Base-by-base conservation (phyloP, 2,888 invertebrate species). In the Drosophila seclusa region DNA sequence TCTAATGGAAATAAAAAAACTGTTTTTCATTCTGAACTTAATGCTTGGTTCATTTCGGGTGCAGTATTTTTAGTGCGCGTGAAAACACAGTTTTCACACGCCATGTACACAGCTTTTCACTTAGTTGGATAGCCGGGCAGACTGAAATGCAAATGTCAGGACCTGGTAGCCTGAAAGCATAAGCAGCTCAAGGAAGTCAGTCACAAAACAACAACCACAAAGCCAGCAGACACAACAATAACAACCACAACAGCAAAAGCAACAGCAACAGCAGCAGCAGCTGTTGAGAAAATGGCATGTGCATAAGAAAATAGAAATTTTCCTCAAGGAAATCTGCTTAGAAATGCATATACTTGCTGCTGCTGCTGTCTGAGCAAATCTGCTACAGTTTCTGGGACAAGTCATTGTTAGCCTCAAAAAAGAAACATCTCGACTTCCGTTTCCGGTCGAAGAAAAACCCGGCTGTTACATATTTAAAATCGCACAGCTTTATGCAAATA, bases 111-210 rank as follows among this genome's bases (percentile, higher is more conserved):
- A 80, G 80, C 54, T 78, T 78, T 76, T 80, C 80, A 80, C 80
- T 78, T 76, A 68, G 75, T 45, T 71, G 70, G 64, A 54, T 62
- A 76, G 67, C 52, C 69, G 75, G 62, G 61, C 54, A 53, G 64
- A 70, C 73, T 74, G 71, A 86, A 79, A 90, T 90, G 90, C 90
- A 90, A 90, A 90, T 90, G 78, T 80, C 77, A 69, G 73, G 81
- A 76, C 68, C 58, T 65, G 77, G 71, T 87, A 87, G 76, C 81
- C 79, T 73, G 74, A 71, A 76, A 80, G 78, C 80, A 78, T 78
- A 78, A 80, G 78, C 78, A 78, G 77, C 80, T 77, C 75, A 57
- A 65, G 78, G 54, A 75, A 80, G 71, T 71, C 68, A 73, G 61
- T 40, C 68, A 61, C 57, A 64, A 50, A 68, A 75, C 60, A 72